Evolutionary conservation across 2,113 vertebrate species (phyloP).

Genomic region (Zosterops lateralis): DNA sequence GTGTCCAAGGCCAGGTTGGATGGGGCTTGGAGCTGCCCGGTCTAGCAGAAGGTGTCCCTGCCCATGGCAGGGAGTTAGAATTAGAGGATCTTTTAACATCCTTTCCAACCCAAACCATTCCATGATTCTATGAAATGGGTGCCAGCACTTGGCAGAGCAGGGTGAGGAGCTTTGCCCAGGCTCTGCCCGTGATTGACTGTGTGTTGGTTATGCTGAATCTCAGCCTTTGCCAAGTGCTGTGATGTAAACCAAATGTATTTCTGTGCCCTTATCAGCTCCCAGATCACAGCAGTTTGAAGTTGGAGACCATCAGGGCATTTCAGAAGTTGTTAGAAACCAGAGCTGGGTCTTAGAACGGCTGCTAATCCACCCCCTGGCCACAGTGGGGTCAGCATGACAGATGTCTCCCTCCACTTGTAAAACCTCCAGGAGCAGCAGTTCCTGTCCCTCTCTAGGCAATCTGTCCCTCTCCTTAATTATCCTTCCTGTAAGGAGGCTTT

Average conservation of each 20-base stretch:
- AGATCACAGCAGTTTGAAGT: neutral
- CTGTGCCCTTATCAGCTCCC: neutral
- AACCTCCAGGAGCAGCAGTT: neutral
- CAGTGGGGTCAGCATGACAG: neutral
- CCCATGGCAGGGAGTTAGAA: neutral
- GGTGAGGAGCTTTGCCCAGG: neutral
- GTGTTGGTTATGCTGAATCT: neutral
- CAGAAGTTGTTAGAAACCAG: neutral
- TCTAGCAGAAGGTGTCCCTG: neutral
- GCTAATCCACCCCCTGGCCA: neutral
- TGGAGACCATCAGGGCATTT: neutral
- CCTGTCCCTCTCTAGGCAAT: conserved; percentile 1
- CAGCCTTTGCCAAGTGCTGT: rapidly evolving
- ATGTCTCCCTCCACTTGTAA: neutral
- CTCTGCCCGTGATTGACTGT: rapidly evolving
- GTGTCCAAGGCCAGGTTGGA: neutral
- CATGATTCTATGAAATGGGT: neutral
- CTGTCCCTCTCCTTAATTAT: neutral
- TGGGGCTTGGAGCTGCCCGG: neutral
- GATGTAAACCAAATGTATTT: neutral
- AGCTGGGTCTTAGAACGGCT: neutral
- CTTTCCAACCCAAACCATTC: neutral
- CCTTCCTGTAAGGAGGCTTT: conserved; percentile 32
- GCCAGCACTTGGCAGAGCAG: neutral
- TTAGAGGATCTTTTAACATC: neutral